phyloP scores from a whole-genome alignment of 2,888 invertebrate genomes.

The Alloscopus bannaensis region DNA sequence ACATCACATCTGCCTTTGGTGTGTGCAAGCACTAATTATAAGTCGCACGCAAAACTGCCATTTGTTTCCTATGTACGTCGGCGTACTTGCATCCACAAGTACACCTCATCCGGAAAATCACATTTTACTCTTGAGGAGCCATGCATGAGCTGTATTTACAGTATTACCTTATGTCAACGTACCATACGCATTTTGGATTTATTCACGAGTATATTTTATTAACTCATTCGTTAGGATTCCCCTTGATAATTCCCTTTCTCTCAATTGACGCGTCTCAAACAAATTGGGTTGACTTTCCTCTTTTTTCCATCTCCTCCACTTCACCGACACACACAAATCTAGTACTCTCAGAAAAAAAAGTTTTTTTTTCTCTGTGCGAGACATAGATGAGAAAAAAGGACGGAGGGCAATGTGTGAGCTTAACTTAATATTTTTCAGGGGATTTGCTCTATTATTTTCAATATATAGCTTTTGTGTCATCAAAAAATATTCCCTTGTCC shows the following conservation, averaged over 20 bases:
- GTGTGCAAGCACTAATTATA: constrained; percentile 47
- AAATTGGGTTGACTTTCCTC: constrained; percentile 25
- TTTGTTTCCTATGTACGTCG: neutral
- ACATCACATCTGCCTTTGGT: constrained; percentile 37
- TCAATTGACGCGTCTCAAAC: neutral
- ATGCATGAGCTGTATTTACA: too few species aligned
- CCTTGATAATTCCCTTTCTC: too few species aligned
- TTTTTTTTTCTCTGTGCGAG: too few species aligned
- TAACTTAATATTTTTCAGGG: neutral
- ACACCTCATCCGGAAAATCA: neutral
- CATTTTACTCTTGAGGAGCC: constrained; percentile 10
- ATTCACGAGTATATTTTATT: too few species aligned
- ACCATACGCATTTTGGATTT: too few species aligned
- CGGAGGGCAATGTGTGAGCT: neutral
- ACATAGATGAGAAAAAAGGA: neutral
- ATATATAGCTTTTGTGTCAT: constrained; percentile 24
- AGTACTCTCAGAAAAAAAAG: too few species aligned
- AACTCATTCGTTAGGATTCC: too few species aligned
- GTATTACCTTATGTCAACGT: too few species aligned
- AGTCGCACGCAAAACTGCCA: constrained; percentile 45
- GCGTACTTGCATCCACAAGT: too few species aligned
- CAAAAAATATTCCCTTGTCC: constrained; percentile 13
- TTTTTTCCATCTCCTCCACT: neutral
- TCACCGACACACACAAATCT: neutral
- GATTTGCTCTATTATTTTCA: constrained; percentile 35